These are phyloP conservation scores for Dicrostonyx torquatus DNA, from an alignment of 2,797 vertebrate genomes.

Conservation along the genomic window DNA sequence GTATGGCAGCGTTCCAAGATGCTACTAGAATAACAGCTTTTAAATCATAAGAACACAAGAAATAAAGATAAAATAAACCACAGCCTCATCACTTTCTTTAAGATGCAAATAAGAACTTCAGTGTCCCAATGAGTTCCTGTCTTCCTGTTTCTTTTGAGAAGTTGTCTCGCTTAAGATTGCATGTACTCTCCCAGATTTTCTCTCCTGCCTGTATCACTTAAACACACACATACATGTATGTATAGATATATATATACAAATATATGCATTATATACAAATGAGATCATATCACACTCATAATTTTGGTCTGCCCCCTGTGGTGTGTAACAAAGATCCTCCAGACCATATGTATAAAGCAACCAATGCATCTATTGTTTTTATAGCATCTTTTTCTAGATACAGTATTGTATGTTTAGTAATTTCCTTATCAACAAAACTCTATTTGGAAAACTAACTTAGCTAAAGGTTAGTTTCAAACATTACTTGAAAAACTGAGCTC, in stretches of 20 bases:
- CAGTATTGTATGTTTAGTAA: background rate
- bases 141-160: background rate
- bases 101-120: slow-evolving; percentile 30
- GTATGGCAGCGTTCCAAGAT: background rate
- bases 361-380: background rate
- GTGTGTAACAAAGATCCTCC: background rate
- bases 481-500: background rate
- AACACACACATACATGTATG: background rate
- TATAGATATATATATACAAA: background rate
- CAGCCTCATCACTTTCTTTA: background rate
- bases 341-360: background rate
- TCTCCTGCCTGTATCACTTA: background rate
- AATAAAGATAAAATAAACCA: slow-evolving; percentile 3
- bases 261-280: background rate
- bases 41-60: slow-evolving; percentile 3
- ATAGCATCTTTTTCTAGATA: background rate
- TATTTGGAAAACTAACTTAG: slow-evolving; percentile 28
- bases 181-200: slow-evolving; percentile 7
- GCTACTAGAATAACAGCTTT: slow-evolving; percentile 41
- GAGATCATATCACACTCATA: background rate
- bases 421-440: slow-evolving; percentile 17
- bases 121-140: background rate
- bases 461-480: slow-evolving; percentile 26
- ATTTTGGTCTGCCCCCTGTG: background rate
- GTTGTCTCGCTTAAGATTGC: slow-evolving; percentile 7